Evolutionary conservation across 2,888 invertebrate genomes (phyloP), one percentile per base, ranked within the genome.

Genomic region (Celastrina argiolus): DNA sequence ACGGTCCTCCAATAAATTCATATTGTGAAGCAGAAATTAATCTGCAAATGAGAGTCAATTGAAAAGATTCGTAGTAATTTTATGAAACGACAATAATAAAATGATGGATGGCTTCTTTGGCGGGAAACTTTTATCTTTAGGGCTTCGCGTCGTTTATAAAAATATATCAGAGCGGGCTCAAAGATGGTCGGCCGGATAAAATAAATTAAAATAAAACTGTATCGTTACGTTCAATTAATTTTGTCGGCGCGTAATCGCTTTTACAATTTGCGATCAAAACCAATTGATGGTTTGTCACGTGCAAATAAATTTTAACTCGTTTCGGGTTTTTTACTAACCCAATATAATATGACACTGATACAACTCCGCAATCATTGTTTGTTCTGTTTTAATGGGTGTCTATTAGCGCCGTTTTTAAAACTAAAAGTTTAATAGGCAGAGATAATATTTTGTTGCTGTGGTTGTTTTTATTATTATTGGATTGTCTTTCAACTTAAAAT

Each of bases 231-330:
- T 67, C 68, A 70, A 71, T 71, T 69, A 71, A 68, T 64, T 69
- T 68, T 59, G 68, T 69, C 66, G 66, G 67, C 71, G 68, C 67
- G 69, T 69, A 71, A 69, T 71, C 69, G 70, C 67, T 61, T 68
- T 45, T 45, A 64, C 67, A 69, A 70, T 70, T 68, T 71, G 71
- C 66, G 71, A 68, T 71, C 45, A 68, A 64, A 68, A 70, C 68
- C 69, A 70, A 69, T 71, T 66, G 65, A 69, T 34, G 65, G 42
- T 67, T 66, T 66, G 56, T 66, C 67, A 56, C 64, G 42, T 39
- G 39, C 61, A 41, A 63, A 39, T 41, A 36, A 39, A 61, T 61
- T 68, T 34, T 39, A 65, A 34, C 42, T 63, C 63, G 58, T 58
- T 66, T 56, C 28, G 26, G 41, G 28, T 58, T 58, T 65, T 65